These are phyloP conservation scores for Alosa sapidissima DNA, from an alignment of 2,797 vertebrate genomes.

Conservation along the genomic window DNA sequence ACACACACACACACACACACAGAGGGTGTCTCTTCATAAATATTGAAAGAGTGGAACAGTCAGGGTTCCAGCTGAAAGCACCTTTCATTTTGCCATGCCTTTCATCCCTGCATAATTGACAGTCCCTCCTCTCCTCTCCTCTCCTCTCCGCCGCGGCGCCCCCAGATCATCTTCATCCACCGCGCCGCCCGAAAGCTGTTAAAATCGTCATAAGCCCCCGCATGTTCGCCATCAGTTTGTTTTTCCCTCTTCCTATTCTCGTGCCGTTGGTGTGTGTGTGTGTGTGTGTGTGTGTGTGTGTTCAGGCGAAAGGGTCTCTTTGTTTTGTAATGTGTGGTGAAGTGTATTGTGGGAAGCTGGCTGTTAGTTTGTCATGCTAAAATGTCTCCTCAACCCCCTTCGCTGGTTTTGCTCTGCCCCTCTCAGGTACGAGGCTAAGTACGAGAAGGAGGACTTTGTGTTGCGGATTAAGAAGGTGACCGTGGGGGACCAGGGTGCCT, in stretches of 20 bases:
- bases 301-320: background rate
- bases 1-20: conserved; percentile 41
- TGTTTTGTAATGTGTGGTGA: background rate
- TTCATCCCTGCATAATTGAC: conserved; percentile 74
- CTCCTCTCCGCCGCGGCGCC: conserved; percentile 1
- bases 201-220: conserved; percentile 60
- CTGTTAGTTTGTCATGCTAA: background rate
- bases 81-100: conserved; percentile 71
- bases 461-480: conserved; percentile 89
- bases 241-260: background rate
- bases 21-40: conserved; percentile 75
- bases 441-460: conserved; percentile 87
- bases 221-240: conserved; percentile 50
- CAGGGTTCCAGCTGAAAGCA: conserved; percentile 75
- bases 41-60: conserved; percentile 76
- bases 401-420: conserved; percentile 17
- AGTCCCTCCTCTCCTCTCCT: conserved; percentile 45
- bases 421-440: conserved; percentile 90
- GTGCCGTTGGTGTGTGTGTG: background rate
- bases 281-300: background rate
- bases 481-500: conserved; percentile 88
- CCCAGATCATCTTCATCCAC: conserved; percentile 56
- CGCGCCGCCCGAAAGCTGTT: conserved; percentile 64
- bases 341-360: background rate
- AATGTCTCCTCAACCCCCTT: background rate